Evolutionary conservation across 2,113 vertebrate species (phyloP).

Genomic region (Anser brachyrhynchus): DNA sequence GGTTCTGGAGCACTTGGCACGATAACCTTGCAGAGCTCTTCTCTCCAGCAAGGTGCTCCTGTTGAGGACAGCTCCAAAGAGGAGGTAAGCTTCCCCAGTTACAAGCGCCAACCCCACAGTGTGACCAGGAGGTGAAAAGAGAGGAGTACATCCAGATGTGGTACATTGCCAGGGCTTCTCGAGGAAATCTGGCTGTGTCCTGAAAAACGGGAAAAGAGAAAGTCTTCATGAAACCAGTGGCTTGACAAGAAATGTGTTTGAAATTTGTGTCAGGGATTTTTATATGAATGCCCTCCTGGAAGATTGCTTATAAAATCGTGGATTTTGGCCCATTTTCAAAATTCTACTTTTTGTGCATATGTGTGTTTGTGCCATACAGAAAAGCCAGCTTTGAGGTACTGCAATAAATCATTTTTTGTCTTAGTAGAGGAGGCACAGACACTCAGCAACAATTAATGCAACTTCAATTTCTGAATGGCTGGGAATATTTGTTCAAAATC

Average conservation of each 20-base stretch:
- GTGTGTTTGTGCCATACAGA: not conserved
- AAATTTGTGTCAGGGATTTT: not conserved
- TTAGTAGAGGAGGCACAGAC: not conserved
- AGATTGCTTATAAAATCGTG: not conserved
- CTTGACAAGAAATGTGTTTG: not conserved
- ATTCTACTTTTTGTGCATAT: not conserved
- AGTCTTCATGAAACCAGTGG: not conserved
- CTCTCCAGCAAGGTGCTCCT: not conserved
- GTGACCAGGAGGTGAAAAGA: constrained; percentile 2
- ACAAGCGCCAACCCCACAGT: not conserved
- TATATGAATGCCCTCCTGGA: not conserved
- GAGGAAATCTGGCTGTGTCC: not conserved
- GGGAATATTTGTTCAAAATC: not conserved
- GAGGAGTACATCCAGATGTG: not conserved
- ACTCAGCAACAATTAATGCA: not conserved
- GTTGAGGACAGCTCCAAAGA: not conserved
- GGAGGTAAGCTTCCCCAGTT: not conserved
- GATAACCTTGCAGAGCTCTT: not conserved
- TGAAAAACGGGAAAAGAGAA: constrained; percentile 8
- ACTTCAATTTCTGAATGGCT: not conserved
- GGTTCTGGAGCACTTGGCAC: not conserved
- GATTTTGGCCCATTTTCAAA: not conserved
- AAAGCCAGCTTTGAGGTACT: not conserved
- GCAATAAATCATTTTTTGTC: not conserved
- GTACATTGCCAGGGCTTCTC: not conserved